phyloP scores from a whole-genome alignment of 1,140 invertebrate species.

The Dinoponera quadriceps region DNA sequence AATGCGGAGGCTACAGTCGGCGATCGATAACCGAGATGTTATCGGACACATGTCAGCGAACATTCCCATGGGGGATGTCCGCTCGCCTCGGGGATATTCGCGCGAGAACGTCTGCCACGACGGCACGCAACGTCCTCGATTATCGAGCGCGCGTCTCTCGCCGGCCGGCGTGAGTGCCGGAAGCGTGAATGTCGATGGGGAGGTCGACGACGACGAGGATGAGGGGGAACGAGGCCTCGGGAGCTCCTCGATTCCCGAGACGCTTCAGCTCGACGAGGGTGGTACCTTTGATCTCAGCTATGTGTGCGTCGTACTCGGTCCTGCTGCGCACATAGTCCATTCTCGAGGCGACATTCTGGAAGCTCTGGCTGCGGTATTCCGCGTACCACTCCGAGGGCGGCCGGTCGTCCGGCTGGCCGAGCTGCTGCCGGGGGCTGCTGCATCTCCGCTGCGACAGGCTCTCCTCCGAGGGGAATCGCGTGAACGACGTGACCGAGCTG shows the following conservation, averaged over 20 bases:
- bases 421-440: conserved; percentile 72
- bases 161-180: background rate
- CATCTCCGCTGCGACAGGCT: conserved; percentile 79
- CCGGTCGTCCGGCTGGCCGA: conserved; percentile 76
- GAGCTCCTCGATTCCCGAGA: background rate
- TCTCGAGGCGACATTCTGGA: conserved; percentile 86
- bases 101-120: background rate
- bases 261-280: background rate
- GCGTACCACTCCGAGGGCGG: conserved; percentile 87
- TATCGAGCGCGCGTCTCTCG: background rate
- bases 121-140: too few species aligned
- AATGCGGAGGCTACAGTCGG: background rate
- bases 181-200: background rate
- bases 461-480: conserved; percentile 87
- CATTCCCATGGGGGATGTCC: background rate
- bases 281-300: conserved; percentile 93
- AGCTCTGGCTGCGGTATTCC: conserved; percentile 87
- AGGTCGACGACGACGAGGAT: background rate
- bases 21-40: conserved; percentile 18
- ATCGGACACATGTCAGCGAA: background rate
- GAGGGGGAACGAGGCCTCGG: background rate
- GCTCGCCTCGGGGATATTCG: background rate
- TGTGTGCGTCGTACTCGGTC: conserved; percentile 94
- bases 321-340: conserved; percentile 90
- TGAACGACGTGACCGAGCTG: conserved; percentile 85